Evolutionary conservation across 2,797 vertebrate genomes (phyloP), one percentile per base, ranked within the genome.

Genomic region (Sphenodon punctatus): DNA sequence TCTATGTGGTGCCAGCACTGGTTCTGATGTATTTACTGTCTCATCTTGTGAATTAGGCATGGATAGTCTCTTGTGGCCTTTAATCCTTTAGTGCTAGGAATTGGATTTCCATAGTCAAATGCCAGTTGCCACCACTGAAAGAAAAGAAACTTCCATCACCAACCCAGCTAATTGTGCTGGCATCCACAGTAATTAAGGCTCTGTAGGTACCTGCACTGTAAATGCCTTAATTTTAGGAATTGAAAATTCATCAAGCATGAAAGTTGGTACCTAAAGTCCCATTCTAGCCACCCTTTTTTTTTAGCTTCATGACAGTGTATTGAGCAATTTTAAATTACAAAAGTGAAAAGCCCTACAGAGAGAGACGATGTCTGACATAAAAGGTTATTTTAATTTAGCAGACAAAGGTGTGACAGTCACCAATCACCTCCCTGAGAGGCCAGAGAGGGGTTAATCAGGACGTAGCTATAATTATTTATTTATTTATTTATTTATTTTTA

Each of bases 151-250:
- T 34, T 14, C 23, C 43, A 45, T 46, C 23, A n/a, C 23, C 42
- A 59, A 27, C 6, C 20, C 7, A 39, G 41, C 30, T 43, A 43
- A 43, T 43, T 34, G 14, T 20, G 10, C 15, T 32, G 14, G 12
- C 11, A 73, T n/a, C 8, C 8, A 55, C 53, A 67, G 13, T n/a
- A 8, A 73, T 59, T 46, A 80, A 84, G 60, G 16, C 2, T 1
- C 7, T 41, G 15, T 55, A 64, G 63, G 27, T 36, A 34, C 45
- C 46, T 0, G 0, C 25, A 65, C 0, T 63, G 0, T 20, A 36
- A 59, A 69, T 25, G 23, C 17, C 6, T 58, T 8, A 22, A 15
- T 64, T 69, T 78, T 72, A 76, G 38, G 11, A 73, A 77, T 67
- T 5, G 53, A 10, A 42, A 49, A 68, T 71, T 78, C 11, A 14